A percentile compares a stretch with the other conserved stretches of the same genome.
phyloP scores from a whole-genome alignment of 2,888 invertebrate species.

The Synanthedon tipuliformis region DNA sequence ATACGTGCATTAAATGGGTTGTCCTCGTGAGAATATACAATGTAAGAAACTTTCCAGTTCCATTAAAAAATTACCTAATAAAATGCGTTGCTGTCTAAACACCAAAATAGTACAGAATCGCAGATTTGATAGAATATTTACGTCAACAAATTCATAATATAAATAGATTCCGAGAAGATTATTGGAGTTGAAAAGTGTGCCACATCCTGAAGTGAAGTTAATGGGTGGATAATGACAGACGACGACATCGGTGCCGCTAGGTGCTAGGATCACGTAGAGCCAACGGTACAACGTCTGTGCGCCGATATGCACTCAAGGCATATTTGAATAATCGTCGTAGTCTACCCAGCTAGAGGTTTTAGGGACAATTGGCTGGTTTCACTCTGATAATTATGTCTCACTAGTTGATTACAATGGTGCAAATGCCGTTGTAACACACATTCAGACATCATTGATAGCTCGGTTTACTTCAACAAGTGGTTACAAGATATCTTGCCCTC shows the following conservation, averaged over 20 bases:
- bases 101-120: not conserved
- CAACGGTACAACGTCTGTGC: constrained; percentile 39
- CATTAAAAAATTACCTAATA: not conserved
- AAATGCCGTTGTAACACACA: constrained; percentile 4
- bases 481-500: not conserved
- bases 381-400: constrained; percentile 1
- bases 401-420: constrained; percentile 16
- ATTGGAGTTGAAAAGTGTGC: constrained; percentile 38
- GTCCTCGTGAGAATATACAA: constrained; percentile 31
- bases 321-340: constrained; percentile 53
- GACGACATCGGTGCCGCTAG: constrained; percentile 33
- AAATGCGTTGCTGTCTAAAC: not conserved
- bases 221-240: constrained; percentile 45
- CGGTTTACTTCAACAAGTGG: not conserved
- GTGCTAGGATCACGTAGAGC: constrained; percentile 51
- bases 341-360: constrained; percentile 12
- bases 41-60: too few relatives aligned
- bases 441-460: not conserved
- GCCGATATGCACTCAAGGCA: constrained; percentile 28
- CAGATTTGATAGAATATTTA: constrained; percentile 4
- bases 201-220: constrained; percentile 48
- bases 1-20: constrained; percentile 27
- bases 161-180: constrained; percentile 18
- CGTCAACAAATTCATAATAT: constrained; percentile 12
- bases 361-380: constrained; percentile 23